These are phyloP conservation scores for Eulemur coronatus DNA, from an alignment of 2,797 vertebrate genomes.

Conservation along the genomic window DNA sequence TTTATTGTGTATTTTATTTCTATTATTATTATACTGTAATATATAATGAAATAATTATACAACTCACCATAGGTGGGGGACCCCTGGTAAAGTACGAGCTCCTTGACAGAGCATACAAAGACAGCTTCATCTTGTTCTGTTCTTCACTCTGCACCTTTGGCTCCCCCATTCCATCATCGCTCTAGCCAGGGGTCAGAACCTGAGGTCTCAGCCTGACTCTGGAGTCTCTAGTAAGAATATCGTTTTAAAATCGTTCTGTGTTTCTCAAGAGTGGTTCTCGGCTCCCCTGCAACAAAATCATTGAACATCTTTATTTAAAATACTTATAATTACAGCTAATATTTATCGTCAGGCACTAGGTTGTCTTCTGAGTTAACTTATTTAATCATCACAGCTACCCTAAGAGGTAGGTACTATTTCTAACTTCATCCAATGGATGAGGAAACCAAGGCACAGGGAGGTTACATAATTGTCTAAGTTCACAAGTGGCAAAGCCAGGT, in stretches of 20 bases:
- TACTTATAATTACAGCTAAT: background rate
- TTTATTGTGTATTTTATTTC: no score
- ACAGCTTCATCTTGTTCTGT: background rate
- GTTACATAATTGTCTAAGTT: background rate
- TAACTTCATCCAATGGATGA: background rate
- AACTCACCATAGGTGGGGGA: no score
- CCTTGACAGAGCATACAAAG: background rate
- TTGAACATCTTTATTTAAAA: background rate
- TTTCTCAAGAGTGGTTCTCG: background rate
- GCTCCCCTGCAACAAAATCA: background rate
- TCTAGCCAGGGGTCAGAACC: background rate
- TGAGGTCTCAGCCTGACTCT: background rate
- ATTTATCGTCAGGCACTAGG: background rate
- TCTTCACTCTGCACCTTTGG: background rate
- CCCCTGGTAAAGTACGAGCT: background rate
- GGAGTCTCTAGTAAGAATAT: background rate
- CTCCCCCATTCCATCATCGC: background rate
- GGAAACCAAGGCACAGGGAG: background rate
- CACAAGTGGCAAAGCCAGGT: background rate
- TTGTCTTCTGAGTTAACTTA: background rate
- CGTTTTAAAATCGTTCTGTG: background rate
- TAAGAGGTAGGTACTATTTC: background rate
- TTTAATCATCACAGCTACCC: background rate
- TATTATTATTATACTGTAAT: no score
- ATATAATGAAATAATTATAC: no score